Base-by-base conservation (phyloP, 2,888 invertebrate species). In the Dendrolimus pini region DNA sequence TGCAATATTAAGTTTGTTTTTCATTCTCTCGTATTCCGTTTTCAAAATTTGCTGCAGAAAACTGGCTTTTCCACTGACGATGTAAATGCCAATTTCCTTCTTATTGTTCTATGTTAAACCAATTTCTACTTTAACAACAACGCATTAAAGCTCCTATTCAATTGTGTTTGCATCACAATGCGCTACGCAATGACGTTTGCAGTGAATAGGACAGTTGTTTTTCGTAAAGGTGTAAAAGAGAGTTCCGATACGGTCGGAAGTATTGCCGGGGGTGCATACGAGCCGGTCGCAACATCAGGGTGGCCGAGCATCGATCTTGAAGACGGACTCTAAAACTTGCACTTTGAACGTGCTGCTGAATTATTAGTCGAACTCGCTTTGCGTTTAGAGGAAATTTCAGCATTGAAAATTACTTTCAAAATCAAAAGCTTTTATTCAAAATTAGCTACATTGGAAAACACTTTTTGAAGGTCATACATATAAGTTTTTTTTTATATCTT, bases 161-260 rank as follows among this genome's bases (percentile, higher is more conserved):
- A 61, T 67, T 69, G 64, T 53, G 54, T 55, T 59, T 59, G 57
- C 53, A 61, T 60, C 53, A 74, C 75, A 88, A 87, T 87, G 89
- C 89, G 88, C 88, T 82, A 85, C 85, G 87, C 89, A 83, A 83
- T 89, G 89, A 89, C 89, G 90, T 89, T 89, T 87, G 81, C 76
- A 82, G 64, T 67, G 74, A 79, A 70, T 72, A 80, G 70, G 81
- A 83, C 55, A 73, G 74, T 60, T 59, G 58, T 61, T 61, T 63
- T 63, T 62, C 54, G 56, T 58, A 47, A 30, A 63, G 56, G 82
- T 68, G 71, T 58, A 75, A 85, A 64, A 68, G 83, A 75, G 87
- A 82, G 10, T 65, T 54, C 7, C 56, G 61, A 69, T 68, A 63
- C 65, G 66, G 61, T 80, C 82, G 82, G 85, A 80, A 80, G 75